Base-by-base conservation (phyloP, 2,797 vertebrate genomes). In the Sebastes itinus region DNA sequence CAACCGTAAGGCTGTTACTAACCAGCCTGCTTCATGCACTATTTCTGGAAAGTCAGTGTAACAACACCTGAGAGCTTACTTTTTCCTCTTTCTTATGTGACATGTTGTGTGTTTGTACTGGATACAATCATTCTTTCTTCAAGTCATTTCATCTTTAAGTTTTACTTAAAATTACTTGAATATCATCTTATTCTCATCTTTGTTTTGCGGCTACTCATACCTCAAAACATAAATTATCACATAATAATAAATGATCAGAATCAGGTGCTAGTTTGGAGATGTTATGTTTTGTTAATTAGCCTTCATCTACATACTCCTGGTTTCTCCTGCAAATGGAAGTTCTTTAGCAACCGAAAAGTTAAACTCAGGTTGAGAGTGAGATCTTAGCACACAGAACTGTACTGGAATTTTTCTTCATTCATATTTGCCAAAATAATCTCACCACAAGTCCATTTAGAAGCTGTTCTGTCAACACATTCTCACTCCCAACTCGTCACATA, bases 1-100 rank as follows among this genome's bases (percentile, higher is more conserved):
- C 85, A 82, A 69, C 68, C 5, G 4, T 67, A 18, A 62, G 25
- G 33, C 58, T 84, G 60, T 77, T 82, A 72, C 79, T 27, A 80
- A 76, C 75, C 54, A 64, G 18, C 55, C 28, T 64, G 68, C 35
- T 27, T 86, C 52, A 33, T 4, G 56, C 42, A 27, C 60, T 79
- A 73, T 88, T 82, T 87, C 42, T 84, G 73, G 68, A 85, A 38
- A 13, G 4, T 22, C 4, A 13, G n/a, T 35, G 23, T 68, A 12
- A 80, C 76, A 70, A 61, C 25, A 83, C 52, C 63, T 78, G 62
- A 84, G 33, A 61, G 38, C 22, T 22, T 22, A 55, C 14, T 32
- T 55, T 72, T 63, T 66, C 60, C 22, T 72, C 27, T 81, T 58
- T 78, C 25, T 61, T 5, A 27, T 54, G 27, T 58, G 28, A 65